Percentiles rank a stretch among this genome's conserved stretches.
These are phyloP conservation scores for Dioctria rufipes DNA, from an alignment of 2,888 invertebrate genomes.

Conservation along the genomic window DNA sequence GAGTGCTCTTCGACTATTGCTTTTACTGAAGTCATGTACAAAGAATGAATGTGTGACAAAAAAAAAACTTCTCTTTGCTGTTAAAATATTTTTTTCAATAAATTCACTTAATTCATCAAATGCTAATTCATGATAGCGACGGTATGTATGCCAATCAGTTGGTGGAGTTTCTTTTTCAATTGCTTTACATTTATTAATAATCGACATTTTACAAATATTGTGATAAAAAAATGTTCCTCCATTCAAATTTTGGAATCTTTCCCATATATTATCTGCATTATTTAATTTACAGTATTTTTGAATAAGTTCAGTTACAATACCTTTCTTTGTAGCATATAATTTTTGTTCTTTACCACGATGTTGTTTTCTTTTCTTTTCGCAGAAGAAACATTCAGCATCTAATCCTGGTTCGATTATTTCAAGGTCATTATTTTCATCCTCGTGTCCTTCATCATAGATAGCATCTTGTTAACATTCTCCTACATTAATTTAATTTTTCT, in stretches of 20 bases:
- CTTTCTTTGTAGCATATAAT: conserved; percentile 6
- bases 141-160: conserved; percentile 16
- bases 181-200: conserved; percentile 1
- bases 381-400: conserved; percentile 11
- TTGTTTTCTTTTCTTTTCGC: conserved; percentile 12
- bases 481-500: not conserved
- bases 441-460: conserved; percentile 3
- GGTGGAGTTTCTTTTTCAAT: conserved; percentile 10
- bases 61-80: conserved; percentile 1
- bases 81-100: conserved; percentile 6
- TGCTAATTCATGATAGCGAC: conserved; percentile 10
- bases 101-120: not conserved
- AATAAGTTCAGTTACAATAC: not conserved
- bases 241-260: conserved; percentile 16
- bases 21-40: conserved; percentile 2
- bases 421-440: conserved; percentile 9
- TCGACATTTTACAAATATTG: conserved; percentile 9
- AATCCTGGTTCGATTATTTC: not conserved
- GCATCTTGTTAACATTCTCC: conserved; percentile 2
- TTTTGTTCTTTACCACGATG: conserved; percentile 17
- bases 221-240: conserved; percentile 1
- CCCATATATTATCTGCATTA: not conserved
- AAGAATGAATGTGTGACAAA: conserved; percentile 13
- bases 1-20: conserved; percentile 8
- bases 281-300: conserved; percentile 4